phyloP scores from a whole-genome alignment of 92 coral and sea anemone genomes.

The Parazoanthus swiftii region DNA sequence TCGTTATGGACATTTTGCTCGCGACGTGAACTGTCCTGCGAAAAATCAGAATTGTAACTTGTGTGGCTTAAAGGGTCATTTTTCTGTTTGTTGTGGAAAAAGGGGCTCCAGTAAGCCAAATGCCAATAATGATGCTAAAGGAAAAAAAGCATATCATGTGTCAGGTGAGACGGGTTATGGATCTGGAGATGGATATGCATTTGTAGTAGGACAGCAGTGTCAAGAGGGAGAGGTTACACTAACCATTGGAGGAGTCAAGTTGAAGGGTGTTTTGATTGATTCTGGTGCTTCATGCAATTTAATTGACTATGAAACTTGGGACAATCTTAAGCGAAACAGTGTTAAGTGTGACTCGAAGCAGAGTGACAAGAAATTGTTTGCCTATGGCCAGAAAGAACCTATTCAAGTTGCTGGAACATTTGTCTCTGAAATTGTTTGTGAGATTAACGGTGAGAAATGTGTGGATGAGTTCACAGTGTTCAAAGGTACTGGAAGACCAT shows the following conservation, averaged over 20 bases:
- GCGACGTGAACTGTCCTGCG: constrained; percentile 47
- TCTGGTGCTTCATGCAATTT: constrained; percentile 42
- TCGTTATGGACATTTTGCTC: constrained; percentile 41
- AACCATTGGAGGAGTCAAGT: constrained; percentile 25
- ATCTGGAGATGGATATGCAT: constrained; percentile 39
- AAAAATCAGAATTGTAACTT: constrained; percentile 18
- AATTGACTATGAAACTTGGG: constrained; percentile 38
- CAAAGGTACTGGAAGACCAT: constrained; percentile 43
- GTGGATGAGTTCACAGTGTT: constrained; percentile 57
- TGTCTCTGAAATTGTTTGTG: constrained; percentile 35
- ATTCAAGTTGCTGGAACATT: constrained; percentile 49
- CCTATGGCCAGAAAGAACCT: constrained; percentile 51
- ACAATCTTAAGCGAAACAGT: constrained; percentile 1
- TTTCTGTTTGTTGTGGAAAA: constrained; percentile 42
- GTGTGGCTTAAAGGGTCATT: constrained; percentile 35
- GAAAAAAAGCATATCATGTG: background rate
- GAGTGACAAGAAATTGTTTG: constrained; percentile 40
- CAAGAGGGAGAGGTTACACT: constrained; percentile 19
- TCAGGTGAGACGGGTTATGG: constrained; percentile 3
- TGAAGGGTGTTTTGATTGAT: constrained; percentile 27
- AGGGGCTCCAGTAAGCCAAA: constrained; percentile 9
- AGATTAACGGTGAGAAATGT: constrained; percentile 35
- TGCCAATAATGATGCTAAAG: background rate
- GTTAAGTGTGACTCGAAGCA: constrained; percentile 31
- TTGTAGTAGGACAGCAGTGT: constrained; percentile 35